Evolutionary conservation across 1,140 invertebrate species (phyloP).

Genomic region (Lerema accius): DNA sequence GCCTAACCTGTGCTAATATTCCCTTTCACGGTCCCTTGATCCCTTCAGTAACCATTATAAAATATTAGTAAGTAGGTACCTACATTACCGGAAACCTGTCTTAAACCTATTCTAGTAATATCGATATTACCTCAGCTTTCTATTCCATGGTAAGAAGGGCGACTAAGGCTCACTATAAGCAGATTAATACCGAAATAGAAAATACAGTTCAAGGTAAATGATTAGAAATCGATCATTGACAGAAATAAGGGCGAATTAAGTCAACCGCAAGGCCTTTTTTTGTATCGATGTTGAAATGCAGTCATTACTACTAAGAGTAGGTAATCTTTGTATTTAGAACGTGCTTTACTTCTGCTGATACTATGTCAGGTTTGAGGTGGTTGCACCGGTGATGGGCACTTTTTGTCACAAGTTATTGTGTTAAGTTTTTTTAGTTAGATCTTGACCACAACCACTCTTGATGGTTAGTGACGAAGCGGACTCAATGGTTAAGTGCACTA

Average conservation of each 20-base stretch:
- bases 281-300: constrained; percentile 57
- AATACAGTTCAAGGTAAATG: constrained; percentile 62
- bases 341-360: constrained; percentile 18
- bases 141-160: constrained; percentile 2
- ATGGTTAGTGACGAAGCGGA: too few relatives aligned
- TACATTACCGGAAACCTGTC: too few relatives aligned
- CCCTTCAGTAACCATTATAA: too few relatives aligned
- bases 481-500: too few relatives aligned
- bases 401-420: too few relatives aligned
- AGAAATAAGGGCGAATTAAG: constrained; percentile 62
- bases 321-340: constrained; percentile 31
- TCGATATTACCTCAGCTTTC: not conserved
- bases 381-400: not conserved
- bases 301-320: constrained; percentile 26
- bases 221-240: constrained; percentile 66
- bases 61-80: too few relatives aligned
- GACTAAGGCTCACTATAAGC: constrained; percentile 7
- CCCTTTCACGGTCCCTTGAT: too few relatives aligned
- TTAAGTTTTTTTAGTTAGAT: too few relatives aligned
- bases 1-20: too few relatives aligned
- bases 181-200: constrained; percentile 52
- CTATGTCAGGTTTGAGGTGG: not conserved
- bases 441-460: too few relatives aligned
- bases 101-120: too few relatives aligned
- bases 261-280: constrained; percentile 70